Evolutionary conservation across 2,888 invertebrate genomes (phyloP), one percentile per base, ranked within the genome.

Genomic region (Hydrotaea cyrtoneurina): DNA sequence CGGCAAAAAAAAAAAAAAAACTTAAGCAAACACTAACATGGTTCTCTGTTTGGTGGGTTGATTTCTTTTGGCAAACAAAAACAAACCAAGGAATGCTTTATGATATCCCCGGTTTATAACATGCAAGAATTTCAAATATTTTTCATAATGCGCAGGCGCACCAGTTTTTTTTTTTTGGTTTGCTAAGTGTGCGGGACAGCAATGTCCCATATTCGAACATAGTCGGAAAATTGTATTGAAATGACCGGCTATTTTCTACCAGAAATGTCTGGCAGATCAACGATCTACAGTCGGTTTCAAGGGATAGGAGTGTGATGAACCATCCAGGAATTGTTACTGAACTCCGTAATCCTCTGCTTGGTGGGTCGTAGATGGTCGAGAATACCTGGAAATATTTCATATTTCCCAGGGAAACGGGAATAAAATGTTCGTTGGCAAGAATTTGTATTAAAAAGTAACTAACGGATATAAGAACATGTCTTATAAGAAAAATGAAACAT

Each of bases 81-180:
- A 31, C 31, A 4, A 2, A 31, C 31, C 31, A 31, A 7, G 3
- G 31, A 31, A 31, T 31, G 7, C 31, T 31, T 31, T 31, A 7
- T 31, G 31, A 31, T 31, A 31, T 2, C 2, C 13, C 39, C 53
- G 15, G n/a, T 55, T 59, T 74, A 39, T 78, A 72, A 73, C n/a
- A 78, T 72, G 55, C 23, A 73, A 79, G 79, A 57, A 83, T 83
- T 83, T 75, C 59, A 76, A 72, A 79, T 83, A 31, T 55, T 55
- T 69, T 69, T 13, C 53, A 66, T 77, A 66, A 71, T 74, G 83
- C 77, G 80, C 77, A 80, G 83, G 80, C 80, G 80, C 78, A 80
- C 80, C 74, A 83, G 80, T 80, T 83, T 79, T 19, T 0, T 36
- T n/a, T n/a, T n/a, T n/a, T n/a, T n/a, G n/a, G 36, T 0, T 31